These are phyloP conservation scores for Hanleya hanleyi DNA, from an alignment of 2,888 invertebrate species.

Conservation along the genomic window DNA sequence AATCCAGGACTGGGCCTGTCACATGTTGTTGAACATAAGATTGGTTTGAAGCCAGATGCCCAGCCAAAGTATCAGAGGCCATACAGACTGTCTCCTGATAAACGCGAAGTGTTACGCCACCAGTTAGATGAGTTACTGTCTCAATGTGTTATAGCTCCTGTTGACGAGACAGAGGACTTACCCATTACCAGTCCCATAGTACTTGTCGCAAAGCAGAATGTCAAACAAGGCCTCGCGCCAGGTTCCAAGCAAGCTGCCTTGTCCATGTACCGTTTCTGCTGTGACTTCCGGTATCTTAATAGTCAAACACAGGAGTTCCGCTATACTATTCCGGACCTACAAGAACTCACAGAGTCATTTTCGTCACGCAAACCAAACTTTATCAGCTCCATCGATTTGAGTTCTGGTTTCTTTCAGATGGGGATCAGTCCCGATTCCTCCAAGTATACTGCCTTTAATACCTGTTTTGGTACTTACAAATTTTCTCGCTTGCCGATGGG, in stretches of 20 bases:
- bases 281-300: conserved; percentile 12
- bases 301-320: conserved; percentile 9
- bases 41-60: conserved; percentile 5
- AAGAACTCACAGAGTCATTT: conserved; percentile 12
- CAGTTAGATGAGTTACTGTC: conserved; percentile 6
- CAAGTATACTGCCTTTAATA: background rate
- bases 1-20: conserved; percentile 6
- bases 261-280: conserved; percentile 8
- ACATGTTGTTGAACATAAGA: conserved; percentile 1
- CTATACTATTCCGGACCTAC: conserved; percentile 10
- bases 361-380: background rate
- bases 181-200: conserved; percentile 7
- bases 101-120: conserved; percentile 10
- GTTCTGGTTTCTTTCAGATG: conserved; percentile 19
- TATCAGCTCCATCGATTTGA: conserved; percentile 9
- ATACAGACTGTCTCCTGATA: conserved; percentile 3
- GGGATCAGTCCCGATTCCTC: background rate
- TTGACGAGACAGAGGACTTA: conserved; percentile 4
- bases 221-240: background rate
- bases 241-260: background rate
- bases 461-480: conserved; percentile 12
- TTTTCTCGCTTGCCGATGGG: conserved; percentile 10
- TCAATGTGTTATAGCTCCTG: conserved; percentile 10
- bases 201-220: conserved; percentile 4
- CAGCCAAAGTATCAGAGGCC: background rate